phyloP scores from a whole-genome alignment of 2,797 vertebrate genomes.

The Babyrousa celebensis region DNA sequence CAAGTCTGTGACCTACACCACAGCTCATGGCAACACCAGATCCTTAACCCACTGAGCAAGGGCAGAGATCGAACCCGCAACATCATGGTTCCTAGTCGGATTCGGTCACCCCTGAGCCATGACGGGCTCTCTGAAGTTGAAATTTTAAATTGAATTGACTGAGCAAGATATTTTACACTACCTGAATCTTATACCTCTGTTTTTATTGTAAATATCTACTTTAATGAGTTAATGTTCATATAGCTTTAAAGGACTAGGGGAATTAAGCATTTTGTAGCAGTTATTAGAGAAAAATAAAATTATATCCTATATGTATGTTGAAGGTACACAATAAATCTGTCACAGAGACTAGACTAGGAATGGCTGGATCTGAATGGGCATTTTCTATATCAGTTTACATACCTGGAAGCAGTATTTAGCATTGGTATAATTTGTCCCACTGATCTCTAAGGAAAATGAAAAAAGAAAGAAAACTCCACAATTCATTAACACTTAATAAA shows the following conservation, averaged over 20 bases:
- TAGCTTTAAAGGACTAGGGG: neutral
- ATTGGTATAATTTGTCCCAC: neutral
- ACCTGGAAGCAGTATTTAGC: neutral
- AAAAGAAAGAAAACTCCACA: accelerated
- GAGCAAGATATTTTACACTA: neutral
- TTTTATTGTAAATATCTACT: neutral
- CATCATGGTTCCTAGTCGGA: too few species aligned
- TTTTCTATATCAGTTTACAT: neutral
- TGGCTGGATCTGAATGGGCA: neutral
- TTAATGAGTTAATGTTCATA: neutral
- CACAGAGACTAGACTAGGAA: neutral
- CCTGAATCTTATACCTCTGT: neutral
- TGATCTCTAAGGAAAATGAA: neutral
- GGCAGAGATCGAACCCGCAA: too few species aligned
- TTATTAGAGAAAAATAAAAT: neutral
- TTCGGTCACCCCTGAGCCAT: too few species aligned
- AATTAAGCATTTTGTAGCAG: neutral
- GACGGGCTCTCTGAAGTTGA: too few species aligned
- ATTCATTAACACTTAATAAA: neutral
- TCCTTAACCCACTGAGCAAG: too few species aligned
- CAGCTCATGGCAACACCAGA: too few species aligned
- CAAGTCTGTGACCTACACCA: too few species aligned
- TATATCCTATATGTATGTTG: neutral
- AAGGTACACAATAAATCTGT: neutral
- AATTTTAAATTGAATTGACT: neutral